Conservation (phyloP, 2,888 invertebrate species). For the Terebella lapidaria region DNA sequence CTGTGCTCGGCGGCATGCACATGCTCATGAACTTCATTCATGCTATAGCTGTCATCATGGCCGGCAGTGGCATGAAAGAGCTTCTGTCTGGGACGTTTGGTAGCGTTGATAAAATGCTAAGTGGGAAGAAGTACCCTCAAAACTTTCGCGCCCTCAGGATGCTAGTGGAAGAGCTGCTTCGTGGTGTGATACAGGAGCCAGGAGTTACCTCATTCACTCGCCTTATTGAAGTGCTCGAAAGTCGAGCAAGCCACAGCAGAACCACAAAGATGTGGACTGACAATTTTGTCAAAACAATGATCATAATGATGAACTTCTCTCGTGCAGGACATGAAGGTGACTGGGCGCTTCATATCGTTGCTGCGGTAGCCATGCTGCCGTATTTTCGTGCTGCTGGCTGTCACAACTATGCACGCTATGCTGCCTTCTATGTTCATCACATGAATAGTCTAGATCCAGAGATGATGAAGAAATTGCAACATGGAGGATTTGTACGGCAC, state of each 20-base stretch:
- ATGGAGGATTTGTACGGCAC: constrained; percentile 1
- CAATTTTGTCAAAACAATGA: constrained; percentile 4
- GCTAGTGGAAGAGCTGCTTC: constrained; percentile 4
- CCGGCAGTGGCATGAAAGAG: constrained; percentile 1
- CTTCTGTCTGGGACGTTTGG: constrained; percentile 4
- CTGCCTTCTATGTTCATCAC: constrained; percentile 1
- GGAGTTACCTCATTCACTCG: constrained; percentile 2
- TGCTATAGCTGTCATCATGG: not conserved
- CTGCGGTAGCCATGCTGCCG: constrained; percentile 2
- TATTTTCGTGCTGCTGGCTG: not conserved
- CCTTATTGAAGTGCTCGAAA: constrained; percentile 6
- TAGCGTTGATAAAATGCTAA: constrained; percentile 2
- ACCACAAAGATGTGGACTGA: constrained; percentile 6
- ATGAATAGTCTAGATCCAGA: constrained; percentile 1
- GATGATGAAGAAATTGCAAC: constrained; percentile 1
- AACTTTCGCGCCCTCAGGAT: constrained; percentile 3
- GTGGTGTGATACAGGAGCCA: constrained; percentile 1
- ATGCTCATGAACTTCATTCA: constrained; percentile 2
- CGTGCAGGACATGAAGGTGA: constrained; percentile 6
- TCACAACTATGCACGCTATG: constrained; percentile 3
- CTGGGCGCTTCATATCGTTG: constrained; percentile 2
- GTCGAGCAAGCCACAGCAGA: constrained; percentile 1
- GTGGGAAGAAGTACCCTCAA: constrained; percentile 8
- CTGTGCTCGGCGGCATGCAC: not conserved
- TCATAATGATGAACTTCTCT: constrained; percentile 2